Conservation (phyloP, 2,113 vertebrate genomes). For the Ancistrus triradiatus region DNA sequence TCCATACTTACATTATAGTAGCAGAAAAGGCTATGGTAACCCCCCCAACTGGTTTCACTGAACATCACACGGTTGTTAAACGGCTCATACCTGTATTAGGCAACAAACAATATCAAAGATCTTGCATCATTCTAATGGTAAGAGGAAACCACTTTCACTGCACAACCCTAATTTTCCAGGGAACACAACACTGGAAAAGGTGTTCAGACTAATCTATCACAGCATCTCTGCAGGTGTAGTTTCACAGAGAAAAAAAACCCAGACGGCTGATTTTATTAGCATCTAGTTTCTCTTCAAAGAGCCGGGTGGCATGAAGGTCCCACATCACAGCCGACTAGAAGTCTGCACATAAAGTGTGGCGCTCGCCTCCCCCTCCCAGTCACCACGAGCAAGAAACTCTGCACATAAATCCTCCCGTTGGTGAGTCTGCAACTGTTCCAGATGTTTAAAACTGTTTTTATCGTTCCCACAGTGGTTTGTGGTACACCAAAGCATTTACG, state of each 20-base stretch:
- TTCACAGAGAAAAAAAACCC: neutral
- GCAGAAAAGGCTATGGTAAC: no score
- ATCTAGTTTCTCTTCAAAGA: neutral
- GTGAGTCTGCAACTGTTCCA: constrained; percentile 26
- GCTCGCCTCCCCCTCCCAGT: constrained; percentile 13
- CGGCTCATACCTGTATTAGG: no score
- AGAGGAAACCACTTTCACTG: no score
- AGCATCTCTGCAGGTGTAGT: no score
- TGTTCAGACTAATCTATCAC: no score
- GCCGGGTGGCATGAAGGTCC: neutral
- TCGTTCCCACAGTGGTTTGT: constrained; percentile 40
- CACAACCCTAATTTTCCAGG: no score
- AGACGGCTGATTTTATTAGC: neutral
- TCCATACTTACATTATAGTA: no score
- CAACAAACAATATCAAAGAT: no score
- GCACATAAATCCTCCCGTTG: constrained; percentile 10
- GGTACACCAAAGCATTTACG: constrained; percentile 36
- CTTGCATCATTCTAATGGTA: no score
- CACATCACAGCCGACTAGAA: neutral
- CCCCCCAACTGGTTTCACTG: no score
- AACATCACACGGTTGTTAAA: no score
- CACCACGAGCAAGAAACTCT: neutral
- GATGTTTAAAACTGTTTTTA: constrained; percentile 63
- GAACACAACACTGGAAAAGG: no score
- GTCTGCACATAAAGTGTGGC: neutral